A percentile compares a stretch with the other conserved stretches of the same genome.
phyloP scores from a whole-genome alignment of 1,140 invertebrate species.

The Orius insidiosus region DNA sequence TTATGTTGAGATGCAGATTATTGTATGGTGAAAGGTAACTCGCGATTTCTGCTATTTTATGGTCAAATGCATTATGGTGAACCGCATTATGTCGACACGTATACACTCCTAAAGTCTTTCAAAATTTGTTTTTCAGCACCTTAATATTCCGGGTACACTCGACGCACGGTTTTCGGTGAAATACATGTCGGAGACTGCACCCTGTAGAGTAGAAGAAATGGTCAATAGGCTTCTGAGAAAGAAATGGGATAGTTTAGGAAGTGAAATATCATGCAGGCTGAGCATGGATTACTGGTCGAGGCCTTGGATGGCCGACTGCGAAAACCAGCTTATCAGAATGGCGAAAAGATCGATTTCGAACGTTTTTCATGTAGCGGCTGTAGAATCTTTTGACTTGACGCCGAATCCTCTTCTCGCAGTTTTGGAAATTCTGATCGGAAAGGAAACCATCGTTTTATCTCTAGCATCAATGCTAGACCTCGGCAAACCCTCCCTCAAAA shows the following conservation, averaged over 20 bases:
- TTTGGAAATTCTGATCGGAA: constrained; percentile 4
- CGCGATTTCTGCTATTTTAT: too few relatives aligned
- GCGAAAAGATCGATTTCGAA: neutral
- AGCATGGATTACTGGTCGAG: constrained; percentile 9
- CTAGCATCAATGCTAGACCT: constrained; percentile 6
- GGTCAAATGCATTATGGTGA: too few relatives aligned
- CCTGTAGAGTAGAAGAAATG: constrained; percentile 4
- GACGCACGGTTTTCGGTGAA: constrained; percentile 1
- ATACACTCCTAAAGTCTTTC: too few relatives aligned
- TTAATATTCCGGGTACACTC: constrained; percentile 1
- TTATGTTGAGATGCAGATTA: too few relatives aligned
- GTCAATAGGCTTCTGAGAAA: constrained; percentile 3
- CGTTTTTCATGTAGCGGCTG: neutral
- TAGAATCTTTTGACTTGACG: constrained; percentile 3
- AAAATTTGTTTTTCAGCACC: neutral
- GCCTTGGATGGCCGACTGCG: neutral
- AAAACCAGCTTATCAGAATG: constrained; percentile 2
- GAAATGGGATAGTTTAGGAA: constrained; percentile 2
- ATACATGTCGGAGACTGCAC: constrained; percentile 6
- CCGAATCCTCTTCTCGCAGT: constrained; percentile 4
- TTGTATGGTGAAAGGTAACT: too few relatives aligned
- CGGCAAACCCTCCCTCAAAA: neutral
- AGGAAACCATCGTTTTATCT: neutral
- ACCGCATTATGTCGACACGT: too few relatives aligned
- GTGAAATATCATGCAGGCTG: constrained; percentile 2